phyloP scores from a whole-genome alignment of 1,140 invertebrate genomes.

The Drosophila sp. region DNA sequence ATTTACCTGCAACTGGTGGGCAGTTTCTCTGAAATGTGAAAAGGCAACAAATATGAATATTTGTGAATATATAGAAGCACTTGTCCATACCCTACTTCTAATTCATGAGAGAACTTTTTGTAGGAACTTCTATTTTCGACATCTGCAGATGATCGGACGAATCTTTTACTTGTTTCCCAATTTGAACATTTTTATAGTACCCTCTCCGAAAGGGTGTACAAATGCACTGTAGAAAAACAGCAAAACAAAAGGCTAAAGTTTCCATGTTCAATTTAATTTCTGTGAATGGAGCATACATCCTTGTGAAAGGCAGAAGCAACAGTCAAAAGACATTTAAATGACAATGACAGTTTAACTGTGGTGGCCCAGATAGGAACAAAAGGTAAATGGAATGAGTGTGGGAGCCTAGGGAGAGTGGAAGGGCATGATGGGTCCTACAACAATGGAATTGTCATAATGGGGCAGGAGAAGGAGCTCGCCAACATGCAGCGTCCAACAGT shows the following conservation, averaged over 20 bases:
- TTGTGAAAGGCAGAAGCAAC: conserved; percentile 50
- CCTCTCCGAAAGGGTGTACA: not conserved
- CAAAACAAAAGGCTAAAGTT: conserved; percentile 23
- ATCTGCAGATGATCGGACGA: too few species aligned
- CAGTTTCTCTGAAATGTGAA: not conserved
- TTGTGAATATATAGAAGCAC: too few species aligned
- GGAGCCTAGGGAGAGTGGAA: too few species aligned
- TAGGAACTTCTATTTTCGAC: too few species aligned
- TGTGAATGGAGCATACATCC: conserved; percentile 34
- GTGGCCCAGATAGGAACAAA: conserved; percentile 47
- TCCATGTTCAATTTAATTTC: conserved; percentile 60
- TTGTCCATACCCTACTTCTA: too few species aligned
- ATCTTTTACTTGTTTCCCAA: too few species aligned
- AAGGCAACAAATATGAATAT: not conserved
- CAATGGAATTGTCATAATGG: not conserved
- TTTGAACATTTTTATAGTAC: not conserved
- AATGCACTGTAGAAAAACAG: not conserved
- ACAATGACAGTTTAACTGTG: conserved; percentile 74
- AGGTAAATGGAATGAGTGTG: conserved; percentile 10
- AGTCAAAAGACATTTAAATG: conserved; percentile 80
- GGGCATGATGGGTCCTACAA: conserved; percentile 6
- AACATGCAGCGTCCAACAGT: conserved; percentile 66
- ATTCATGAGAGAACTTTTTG: too few species aligned
- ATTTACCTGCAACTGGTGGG: conserved; percentile 5
- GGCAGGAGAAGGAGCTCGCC: not conserved